These are phyloP conservation scores for Pterostichus madidus DNA, from an alignment of 2,888 invertebrate genomes.

Conservation along the genomic window DNA sequence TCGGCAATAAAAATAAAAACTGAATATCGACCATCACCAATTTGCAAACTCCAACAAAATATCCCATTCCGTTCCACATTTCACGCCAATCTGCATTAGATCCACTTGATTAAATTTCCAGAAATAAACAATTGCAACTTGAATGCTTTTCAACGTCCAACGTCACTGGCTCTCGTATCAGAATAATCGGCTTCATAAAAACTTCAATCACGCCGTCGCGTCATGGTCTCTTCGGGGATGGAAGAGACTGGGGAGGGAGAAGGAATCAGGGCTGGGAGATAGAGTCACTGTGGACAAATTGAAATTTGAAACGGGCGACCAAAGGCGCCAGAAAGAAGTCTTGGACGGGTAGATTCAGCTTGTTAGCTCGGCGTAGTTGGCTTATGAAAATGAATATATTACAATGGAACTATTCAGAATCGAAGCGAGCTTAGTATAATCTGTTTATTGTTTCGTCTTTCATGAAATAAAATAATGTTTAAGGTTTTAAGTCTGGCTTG, in stretches of 20 bases:
- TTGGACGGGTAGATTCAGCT: not conserved
- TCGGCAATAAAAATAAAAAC: too few relatives aligned
- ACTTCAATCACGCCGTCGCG: slow-evolving; percentile 51
- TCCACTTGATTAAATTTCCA: slow-evolving; percentile 36
- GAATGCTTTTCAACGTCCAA: slow-evolving; percentile 33
- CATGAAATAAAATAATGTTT: slow-evolving; percentile 1
- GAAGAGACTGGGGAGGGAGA: not conserved
- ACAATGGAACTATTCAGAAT: too few relatives aligned
- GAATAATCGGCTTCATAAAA: slow-evolving; percentile 59
- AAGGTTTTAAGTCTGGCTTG: too few relatives aligned
- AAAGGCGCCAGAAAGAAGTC: slow-evolving; percentile 11
- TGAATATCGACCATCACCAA: not conserved
- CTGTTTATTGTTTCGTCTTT: not conserved
- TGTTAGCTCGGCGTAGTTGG: too few relatives aligned
- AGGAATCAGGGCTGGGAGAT: not conserved
- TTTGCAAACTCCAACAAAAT: slow-evolving; percentile 1
- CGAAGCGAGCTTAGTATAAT: not conserved
- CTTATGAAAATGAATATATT: not conserved
- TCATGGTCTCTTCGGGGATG: not conserved
- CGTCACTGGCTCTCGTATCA: slow-evolving; percentile 20
- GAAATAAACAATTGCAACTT: slow-evolving; percentile 49
- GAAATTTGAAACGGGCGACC: slow-evolving; percentile 49
- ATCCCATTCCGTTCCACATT: not conserved
- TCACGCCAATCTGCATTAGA: slow-evolving; percentile 41
- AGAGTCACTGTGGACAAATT: slow-evolving; percentile 18